Conservation (phyloP, 1,140 invertebrate genomes). For the Manduca sexta region DNA sequence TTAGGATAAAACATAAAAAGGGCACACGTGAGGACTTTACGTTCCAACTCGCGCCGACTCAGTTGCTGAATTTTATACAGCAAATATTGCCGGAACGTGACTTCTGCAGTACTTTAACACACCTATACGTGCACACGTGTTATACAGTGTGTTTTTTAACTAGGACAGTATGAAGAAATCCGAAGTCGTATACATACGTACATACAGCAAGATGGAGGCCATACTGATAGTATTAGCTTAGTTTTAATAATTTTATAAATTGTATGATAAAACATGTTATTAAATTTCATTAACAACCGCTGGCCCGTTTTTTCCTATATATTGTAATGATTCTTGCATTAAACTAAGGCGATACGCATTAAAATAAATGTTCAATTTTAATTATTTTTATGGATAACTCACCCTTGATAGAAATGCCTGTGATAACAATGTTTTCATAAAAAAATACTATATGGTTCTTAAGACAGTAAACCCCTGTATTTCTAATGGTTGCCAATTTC, state of each 20-base stretch:
- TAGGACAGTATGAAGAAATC: too few species aligned
- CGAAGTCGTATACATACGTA: too few species aligned
- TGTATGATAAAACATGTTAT: not conserved
- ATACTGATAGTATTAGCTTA: not conserved
- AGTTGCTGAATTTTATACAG: conserved; percentile 53
- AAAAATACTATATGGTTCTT: too few species aligned
- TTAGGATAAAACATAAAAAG: conserved; percentile 14
- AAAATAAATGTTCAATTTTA: too few species aligned
- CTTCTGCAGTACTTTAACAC: conserved; percentile 24
- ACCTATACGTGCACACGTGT: conserved; percentile 3
- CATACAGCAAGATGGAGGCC: not conserved
- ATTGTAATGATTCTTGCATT: too few species aligned
- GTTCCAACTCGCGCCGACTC: conserved; percentile 25
- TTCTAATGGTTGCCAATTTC: too few species aligned
- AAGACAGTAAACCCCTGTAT: too few species aligned
- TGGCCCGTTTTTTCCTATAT: too few species aligned
- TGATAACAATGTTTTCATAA: too few species aligned
- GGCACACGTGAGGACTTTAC: conserved; percentile 24
- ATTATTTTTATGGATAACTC: too few species aligned
- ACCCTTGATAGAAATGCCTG: too few species aligned
- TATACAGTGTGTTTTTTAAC: conserved; percentile 2
- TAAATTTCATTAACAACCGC: not conserved
- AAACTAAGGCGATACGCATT: too few species aligned
- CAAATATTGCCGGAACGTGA: conserved; percentile 64
- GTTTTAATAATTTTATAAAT: not conserved